These are phyloP conservation scores for Brachylomia viminalis DNA, from an alignment of 2,888 invertebrate species.

Conservation along the genomic window DNA sequence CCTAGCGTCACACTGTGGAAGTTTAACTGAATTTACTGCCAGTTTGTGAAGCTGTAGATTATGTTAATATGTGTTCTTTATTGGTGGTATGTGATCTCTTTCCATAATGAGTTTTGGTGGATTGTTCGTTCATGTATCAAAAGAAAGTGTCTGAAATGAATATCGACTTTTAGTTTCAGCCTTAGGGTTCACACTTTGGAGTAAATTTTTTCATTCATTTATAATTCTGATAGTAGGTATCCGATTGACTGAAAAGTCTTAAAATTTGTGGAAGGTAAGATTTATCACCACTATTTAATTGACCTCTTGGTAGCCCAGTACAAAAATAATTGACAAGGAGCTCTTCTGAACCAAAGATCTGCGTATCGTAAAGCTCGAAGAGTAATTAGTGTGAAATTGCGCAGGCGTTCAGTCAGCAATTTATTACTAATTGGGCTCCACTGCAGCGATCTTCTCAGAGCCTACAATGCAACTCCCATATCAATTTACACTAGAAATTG, in stretches of 20 bases:
- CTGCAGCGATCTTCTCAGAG: conserved; percentile 6
- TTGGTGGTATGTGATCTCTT: conserved; percentile 70
- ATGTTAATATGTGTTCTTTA: conserved; percentile 75
- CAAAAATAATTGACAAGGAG: conserved; percentile 1
- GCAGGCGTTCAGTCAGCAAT: conserved; percentile 15
- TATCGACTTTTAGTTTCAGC: neutral
- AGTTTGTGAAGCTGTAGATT: conserved; percentile 73
- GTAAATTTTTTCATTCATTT: no score
- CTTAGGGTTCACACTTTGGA: neutral
- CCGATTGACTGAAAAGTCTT: neutral
- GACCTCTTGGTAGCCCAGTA: neutral
- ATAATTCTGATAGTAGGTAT: neutral
- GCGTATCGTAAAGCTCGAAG: neutral
- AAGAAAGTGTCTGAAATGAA: neutral
- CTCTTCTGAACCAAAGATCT: neutral
- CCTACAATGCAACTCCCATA: conserved; percentile 24
- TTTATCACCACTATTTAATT: neutral
- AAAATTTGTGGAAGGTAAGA: neutral
- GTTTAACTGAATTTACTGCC: conserved; percentile 78
- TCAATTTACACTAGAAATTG: conserved; percentile 9
- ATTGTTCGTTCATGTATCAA: conserved; percentile 12
- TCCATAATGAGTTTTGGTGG: conserved; percentile 32
- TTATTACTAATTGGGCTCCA: conserved; percentile 40
- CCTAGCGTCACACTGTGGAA: conserved; percentile 68
- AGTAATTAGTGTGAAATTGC: conserved; percentile 41